These are phyloP conservation scores for Castor canadensis DNA, from an alignment of 2,113 vertebrate genomes.

Conservation along the genomic window DNA sequence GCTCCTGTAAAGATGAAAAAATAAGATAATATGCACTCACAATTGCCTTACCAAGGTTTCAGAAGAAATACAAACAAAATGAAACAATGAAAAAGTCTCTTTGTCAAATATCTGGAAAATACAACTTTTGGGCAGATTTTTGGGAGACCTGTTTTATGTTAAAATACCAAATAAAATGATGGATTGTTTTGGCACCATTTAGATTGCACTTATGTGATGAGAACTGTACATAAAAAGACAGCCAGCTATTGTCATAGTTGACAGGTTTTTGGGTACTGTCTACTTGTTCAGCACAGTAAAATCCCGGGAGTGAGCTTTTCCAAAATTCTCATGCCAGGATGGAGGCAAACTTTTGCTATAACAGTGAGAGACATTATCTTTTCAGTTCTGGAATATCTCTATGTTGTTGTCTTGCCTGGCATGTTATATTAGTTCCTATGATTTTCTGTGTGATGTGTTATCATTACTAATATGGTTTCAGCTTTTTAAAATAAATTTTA, in stretches of 20 bases:
- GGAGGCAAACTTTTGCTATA: background rate
- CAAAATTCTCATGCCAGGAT: conserved; percentile 40
- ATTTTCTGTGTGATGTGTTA: background rate
- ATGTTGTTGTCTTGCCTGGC: background rate
- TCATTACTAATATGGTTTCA: background rate
- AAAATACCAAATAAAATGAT: conserved; percentile 76
- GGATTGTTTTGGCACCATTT: conserved; percentile 63
- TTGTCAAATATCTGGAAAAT: conserved; percentile 64
- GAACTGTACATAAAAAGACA: conserved; percentile 47
- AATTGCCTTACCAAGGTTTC: conserved; percentile 12
- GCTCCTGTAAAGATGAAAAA: conserved; percentile 16
- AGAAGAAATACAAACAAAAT: conserved; percentile 57
- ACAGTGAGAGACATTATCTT: background rate
- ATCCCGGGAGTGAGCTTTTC: conserved; percentile 44
- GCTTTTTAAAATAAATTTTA: background rate
- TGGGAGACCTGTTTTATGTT: conserved; percentile 73
- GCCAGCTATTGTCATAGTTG: conserved; percentile 69
- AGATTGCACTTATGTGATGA: conserved; percentile 58
- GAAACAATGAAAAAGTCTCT: conserved; percentile 29
- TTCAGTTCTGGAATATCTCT: background rate
- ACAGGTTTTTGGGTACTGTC: conserved; percentile 65
- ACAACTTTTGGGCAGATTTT: conserved; percentile 54
- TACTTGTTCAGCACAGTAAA: conserved; percentile 30
- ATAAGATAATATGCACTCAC: background rate
- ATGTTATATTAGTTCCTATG: background rate